A percentile compares a stretch with the other conserved stretches of the same genome.
These are phyloP conservation scores for Prosopocoilus inquinatus DNA, from an alignment of 2,888 invertebrate genomes.

Conservation along the genomic window DNA sequence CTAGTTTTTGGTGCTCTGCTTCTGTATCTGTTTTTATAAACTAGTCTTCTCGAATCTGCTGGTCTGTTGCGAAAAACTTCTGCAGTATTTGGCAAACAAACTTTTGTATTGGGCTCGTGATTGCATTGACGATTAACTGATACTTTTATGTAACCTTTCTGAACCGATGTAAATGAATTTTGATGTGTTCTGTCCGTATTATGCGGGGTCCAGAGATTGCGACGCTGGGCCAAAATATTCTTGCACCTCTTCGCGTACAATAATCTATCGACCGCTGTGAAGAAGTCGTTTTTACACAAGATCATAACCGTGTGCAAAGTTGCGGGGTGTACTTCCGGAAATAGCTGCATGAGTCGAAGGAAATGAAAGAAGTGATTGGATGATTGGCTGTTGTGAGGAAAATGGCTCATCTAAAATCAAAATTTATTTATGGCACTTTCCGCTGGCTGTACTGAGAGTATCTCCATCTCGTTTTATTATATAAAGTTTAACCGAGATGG, in stretches of 20 bases:
- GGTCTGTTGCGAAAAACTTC: background rate
- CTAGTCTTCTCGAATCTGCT: background rate
- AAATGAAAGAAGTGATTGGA: constrained; percentile 48
- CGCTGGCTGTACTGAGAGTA: no score
- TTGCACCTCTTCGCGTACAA: constrained; percentile 41
- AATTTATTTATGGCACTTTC: no score
- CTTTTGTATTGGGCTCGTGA: background rate
- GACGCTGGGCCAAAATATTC: constrained; percentile 13
- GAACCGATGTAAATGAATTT: background rate
- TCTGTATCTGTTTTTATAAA: background rate
- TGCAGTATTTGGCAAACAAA: background rate
- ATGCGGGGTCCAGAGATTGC: background rate
- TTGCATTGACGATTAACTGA: background rate
- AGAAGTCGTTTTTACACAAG: constrained; percentile 46
- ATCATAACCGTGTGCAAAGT: constrained; percentile 46
- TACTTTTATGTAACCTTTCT: background rate
- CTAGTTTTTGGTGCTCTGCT: background rate
- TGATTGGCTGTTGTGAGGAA: constrained; percentile 35
- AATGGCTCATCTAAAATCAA: no score
- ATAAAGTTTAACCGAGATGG: no score
- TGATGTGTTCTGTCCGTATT: constrained; percentile 1
- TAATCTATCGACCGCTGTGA: constrained; percentile 46
- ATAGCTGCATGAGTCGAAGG: constrained; percentile 47
- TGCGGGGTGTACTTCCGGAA: constrained; percentile 49
- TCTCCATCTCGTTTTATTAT: no score